These are phyloP conservation scores for Echinometra lucunter DNA, from an alignment of 53 echinoderm and acorn worm genomes.

Conservation along the genomic window DNA sequence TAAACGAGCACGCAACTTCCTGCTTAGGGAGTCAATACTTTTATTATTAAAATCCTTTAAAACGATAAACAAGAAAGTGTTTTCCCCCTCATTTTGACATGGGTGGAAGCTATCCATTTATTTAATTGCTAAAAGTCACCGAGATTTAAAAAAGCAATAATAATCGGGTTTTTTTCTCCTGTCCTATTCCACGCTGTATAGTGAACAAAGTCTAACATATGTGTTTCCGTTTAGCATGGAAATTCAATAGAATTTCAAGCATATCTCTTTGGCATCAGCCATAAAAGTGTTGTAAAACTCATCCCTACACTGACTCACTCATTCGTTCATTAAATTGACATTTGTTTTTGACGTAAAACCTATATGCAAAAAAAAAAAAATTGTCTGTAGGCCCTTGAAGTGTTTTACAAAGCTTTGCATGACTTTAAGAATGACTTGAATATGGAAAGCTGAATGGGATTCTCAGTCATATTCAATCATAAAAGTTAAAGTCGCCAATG, in stretches of 20 bases:
- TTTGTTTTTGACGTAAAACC: too few relatives aligned
- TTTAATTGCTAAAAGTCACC: background rate
- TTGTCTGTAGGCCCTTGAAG: too few relatives aligned
- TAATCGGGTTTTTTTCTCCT: background rate
- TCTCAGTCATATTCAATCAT: too few relatives aligned
- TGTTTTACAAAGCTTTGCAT: too few relatives aligned
- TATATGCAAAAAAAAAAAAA: too few relatives aligned
- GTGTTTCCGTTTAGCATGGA: too few relatives aligned
- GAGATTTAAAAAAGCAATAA: background rate
- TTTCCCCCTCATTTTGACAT: background rate
- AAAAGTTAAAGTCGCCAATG: too few relatives aligned
- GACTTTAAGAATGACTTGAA: too few relatives aligned
- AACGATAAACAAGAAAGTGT: constrained; percentile 1
- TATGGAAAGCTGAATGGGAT: too few relatives aligned
- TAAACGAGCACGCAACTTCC: constrained; percentile 17
- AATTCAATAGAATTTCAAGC: background rate
- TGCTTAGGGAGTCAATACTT: background rate
- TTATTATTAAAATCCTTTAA: background rate
- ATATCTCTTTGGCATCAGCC: background rate
- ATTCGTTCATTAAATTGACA: too few relatives aligned
- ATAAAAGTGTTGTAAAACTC: background rate
- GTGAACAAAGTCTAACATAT: background rate
- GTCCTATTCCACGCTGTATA: background rate
- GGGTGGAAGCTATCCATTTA: constrained; percentile 1
- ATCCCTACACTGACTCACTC: background rate